Base-by-base conservation (phyloP, 2,888 invertebrate genomes). In the Argyresthia albistria region DNA sequence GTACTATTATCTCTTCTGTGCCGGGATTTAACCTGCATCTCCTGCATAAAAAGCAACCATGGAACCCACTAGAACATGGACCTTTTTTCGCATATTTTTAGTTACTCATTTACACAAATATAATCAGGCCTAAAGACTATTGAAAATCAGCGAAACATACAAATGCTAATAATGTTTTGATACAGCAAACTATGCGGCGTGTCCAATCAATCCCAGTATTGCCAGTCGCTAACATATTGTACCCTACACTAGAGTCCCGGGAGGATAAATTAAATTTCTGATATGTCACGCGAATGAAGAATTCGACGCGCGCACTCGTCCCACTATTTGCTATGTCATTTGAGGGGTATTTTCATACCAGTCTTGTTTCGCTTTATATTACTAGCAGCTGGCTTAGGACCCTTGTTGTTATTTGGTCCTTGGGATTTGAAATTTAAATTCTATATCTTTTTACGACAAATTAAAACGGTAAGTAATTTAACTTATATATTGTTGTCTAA, bases 301-400 rank as follows among this genome's bases (percentile, higher is more conserved):
- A 73, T 73, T 73, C 57, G 73, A 60, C 61, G 55, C 63, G 71
- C 69, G 55, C 70, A 72, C 70, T 73, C 69, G 71, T 60, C 37
- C 25, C 4, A 8, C 10, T 47, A 35, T 47, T n/a, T 39, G 39
- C 10, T 39, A 39, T 25, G 25, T 39, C 39, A 39, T 39, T 39
- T 25, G 25, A 25, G 25, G 25, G 25, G n/a, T n/a, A 39, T 39
- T 39, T 9, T 39, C 39, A 39, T 39, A 11, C 10, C n/a, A 39
- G 39, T 11, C n/a, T 3, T 39, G 39, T 39, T 39, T 3, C 1
- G 8, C 8, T 39, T 39, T 39, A 39, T 39, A n/a, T n/a, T 39
- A 8, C 39, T 39, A 39, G 25, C 25, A 25, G 25, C 25, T 25
- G 25, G 2, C 6, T 25, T 25, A 6, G 25, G 25, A 25, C 25